Percentiles rank a stretch among this genome's conserved stretches.
Conservation (phyloP, 1,140 invertebrate species). For the Wiebesia pumilae region DNA sequence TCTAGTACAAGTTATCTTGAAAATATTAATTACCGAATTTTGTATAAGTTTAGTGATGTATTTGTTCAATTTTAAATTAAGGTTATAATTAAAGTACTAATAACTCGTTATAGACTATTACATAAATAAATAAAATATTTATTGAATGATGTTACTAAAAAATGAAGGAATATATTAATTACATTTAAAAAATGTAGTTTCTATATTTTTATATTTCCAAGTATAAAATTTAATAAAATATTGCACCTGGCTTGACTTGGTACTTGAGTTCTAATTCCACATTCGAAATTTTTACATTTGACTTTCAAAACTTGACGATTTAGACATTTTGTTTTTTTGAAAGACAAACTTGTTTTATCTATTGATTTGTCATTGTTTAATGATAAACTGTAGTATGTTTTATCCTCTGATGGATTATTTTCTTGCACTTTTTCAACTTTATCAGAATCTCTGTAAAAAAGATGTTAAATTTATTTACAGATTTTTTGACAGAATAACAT, state of each 20-base stretch:
- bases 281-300: slow-evolving; percentile 82
- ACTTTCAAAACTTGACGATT: slow-evolving; percentile 80
- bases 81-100: no score
- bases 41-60: no score
- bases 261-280: slow-evolving; percentile 82
- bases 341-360: slow-evolving; percentile 79
- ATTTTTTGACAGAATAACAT: no score
- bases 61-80: no score
- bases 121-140: no score
- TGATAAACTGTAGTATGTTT: slow-evolving; percentile 74
- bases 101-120: no score
- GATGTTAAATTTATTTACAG: background rate
- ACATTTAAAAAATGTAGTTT: background rate
- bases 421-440: slow-evolving; percentile 75
- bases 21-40: no score
- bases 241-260: slow-evolving; percentile 80
- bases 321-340: slow-evolving; percentile 79
- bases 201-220: slow-evolving; percentile 19
- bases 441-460: slow-evolving; percentile 74
- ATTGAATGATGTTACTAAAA: no score
- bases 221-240: background rate
- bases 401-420: slow-evolving; percentile 59
- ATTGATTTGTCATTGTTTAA: slow-evolving; percentile 66
- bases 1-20: no score
- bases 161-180: background rate